Conservation (phyloP, 2,113 vertebrate genomes). For the Tapirus terrestris region DNA sequence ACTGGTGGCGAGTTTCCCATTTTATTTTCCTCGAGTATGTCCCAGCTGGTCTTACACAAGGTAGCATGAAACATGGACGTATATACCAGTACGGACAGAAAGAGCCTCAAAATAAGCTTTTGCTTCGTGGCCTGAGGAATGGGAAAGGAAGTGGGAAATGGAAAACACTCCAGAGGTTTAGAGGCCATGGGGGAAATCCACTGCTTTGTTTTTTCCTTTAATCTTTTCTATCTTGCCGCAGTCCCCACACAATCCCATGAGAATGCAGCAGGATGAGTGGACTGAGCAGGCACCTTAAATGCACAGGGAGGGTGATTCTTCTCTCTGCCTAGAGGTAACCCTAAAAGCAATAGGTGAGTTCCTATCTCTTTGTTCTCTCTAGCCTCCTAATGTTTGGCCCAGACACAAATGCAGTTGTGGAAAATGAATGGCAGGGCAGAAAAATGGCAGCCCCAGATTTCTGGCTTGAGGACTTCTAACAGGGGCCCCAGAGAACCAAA, state of each 20-base stretch:
- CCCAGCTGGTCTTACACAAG: neutral
- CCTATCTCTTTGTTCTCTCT: neutral
- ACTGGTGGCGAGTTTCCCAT: accelerated
- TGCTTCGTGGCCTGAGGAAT: neutral
- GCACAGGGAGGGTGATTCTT: accelerated
- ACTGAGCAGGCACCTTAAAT: neutral
- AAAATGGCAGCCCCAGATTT: too few relatives aligned
- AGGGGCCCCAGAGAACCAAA: neutral
- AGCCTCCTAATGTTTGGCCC: too few relatives aligned
- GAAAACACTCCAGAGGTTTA: too few relatives aligned
- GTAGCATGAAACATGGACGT: accelerated
- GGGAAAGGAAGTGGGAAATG: too few relatives aligned
- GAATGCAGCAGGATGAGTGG: too few relatives aligned
- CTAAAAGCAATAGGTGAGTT: accelerated
- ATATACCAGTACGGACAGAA: accelerated
- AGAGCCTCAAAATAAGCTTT: too few relatives aligned
- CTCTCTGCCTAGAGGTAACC: accelerated
- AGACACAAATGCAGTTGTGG: accelerated
- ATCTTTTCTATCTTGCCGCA: neutral
- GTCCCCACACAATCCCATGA: too few relatives aligned
- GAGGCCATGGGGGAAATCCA: accelerated
- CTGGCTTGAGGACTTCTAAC: neutral
- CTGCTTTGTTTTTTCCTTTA: accelerated
- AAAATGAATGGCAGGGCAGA: too few relatives aligned
- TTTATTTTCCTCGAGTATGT: neutral